Evolutionary conservation across 2,888 invertebrate genomes (phyloP).

Genomic region (Chymomyza fuscimana): DNA sequence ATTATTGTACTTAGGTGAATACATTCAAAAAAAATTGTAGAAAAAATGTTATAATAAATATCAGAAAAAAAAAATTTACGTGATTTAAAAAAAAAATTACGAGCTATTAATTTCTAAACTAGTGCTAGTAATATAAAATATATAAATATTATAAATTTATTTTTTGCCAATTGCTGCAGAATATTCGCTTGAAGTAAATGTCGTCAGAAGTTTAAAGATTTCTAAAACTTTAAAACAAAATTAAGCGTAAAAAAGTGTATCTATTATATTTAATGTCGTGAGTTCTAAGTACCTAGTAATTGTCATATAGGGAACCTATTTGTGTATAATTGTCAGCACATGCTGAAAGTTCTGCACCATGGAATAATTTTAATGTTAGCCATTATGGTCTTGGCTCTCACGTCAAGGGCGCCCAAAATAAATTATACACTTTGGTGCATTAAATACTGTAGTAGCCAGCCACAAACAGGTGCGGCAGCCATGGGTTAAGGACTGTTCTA

Average conservation of each 20-base stretch:
- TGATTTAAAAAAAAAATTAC: too few species aligned
- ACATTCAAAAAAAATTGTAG: too few species aligned
- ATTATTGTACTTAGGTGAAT: too few species aligned
- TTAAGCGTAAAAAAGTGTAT: background rate
- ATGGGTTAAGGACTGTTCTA: slow-evolving; percentile 1
- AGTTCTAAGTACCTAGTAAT: background rate
- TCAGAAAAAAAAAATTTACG: too few species aligned
- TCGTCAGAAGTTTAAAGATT: too few species aligned
- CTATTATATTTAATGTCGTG: background rate
- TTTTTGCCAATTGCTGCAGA: too few species aligned
- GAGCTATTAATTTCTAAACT: too few species aligned
- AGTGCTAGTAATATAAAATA: too few species aligned
- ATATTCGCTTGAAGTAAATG: too few species aligned
- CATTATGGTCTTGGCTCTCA: background rate
- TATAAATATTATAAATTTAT: too few species aligned
- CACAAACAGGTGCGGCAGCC: slow-evolving; percentile 35
- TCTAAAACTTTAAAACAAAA: background rate
- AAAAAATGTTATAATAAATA: too few species aligned
- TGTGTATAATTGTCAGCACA: slow-evolving; percentile 21
- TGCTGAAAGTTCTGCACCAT: slow-evolving; percentile 17
- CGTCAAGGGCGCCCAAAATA: slow-evolving; percentile 12
- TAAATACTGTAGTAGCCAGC: slow-evolving; percentile 7
- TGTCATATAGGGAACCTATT: background rate
- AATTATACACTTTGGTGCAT: slow-evolving; percentile 17
- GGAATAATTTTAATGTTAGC: slow-evolving; percentile 30